Evolutionary conservation across 2,888 invertebrate species (phyloP), one percentile per base, ranked within the genome.

Genomic region (Argyresthia goedartella): DNA sequence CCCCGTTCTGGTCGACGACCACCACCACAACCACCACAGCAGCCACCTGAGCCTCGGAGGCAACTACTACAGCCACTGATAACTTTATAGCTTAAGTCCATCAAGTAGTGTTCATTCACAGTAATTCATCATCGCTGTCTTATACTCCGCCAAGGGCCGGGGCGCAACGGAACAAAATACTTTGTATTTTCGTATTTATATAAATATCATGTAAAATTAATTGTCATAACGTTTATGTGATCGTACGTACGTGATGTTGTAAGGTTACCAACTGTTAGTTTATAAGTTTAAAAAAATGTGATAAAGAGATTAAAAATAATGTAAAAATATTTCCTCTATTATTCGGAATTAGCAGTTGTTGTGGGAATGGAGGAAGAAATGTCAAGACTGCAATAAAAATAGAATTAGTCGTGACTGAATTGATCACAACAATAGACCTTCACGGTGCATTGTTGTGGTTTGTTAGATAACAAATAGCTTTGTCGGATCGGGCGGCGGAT

Each of bases 231-330:
- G 74, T 78, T 76, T 73, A 75, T 80, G 79, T 54, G 79, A 64
- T 69, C 76, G 79, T 78, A 76, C 74, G 71, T 78, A 76, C 74
- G 84, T 85, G 84, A 85, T 84, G 75, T 71, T 16, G 76, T 78
- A 73, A 76, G 66, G 84, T 82, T 85, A 84, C 84, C 85, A 82
- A 74, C 51, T 51, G 25, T 51, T 51, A 46, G 46, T 76, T 67
- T 66, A 70, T 62, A 77, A 77, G 79, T 67, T 71, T 66, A 81
- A 82, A 81, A 25, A 82, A 71, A 46, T 51, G 51, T 51, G 51
- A 51, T 51, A 51, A 80, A 73, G 76, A 64, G 76, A 65, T 70
- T 70, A 75, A 74, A 71, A 73, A 76, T 71, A 67, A 69, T 53
- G 39, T 73, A 71, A 67, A 67, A 66, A 61, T 57, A 6, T 25